Evolutionary conservation across 2,113 vertebrate species (phyloP).

Genomic region (Diadophis punctatus): DNA sequence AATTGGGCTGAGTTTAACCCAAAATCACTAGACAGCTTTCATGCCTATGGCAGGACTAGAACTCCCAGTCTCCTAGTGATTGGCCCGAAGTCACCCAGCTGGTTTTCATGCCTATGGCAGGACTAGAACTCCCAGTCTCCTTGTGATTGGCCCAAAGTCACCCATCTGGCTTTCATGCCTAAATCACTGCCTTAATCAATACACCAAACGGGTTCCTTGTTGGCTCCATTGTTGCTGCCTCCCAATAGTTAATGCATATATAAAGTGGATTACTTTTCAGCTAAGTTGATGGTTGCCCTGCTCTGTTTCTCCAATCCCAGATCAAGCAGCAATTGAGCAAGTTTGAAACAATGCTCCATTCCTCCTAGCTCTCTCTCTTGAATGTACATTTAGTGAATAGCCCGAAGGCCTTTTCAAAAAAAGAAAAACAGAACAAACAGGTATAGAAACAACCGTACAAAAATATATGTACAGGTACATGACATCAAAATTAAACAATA

Average conservation of each 20-base stretch:
- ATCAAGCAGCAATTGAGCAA: background rate
- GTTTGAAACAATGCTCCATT: background rate
- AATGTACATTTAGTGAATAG: too few relatives aligned
- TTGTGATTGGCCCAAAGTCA: too few relatives aligned
- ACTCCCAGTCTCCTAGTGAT: background rate
- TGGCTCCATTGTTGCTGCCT: background rate
- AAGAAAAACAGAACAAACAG: too few relatives aligned
- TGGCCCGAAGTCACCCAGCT: background rate
- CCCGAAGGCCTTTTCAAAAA: too few relatives aligned
- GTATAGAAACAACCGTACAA: too few relatives aligned
- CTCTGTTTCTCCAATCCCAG: background rate
- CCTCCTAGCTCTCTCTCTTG: background rate
- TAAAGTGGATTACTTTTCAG: background rate
- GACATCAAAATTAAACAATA: too few relatives aligned
- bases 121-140: too few relatives aligned
- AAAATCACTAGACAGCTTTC: background rate
- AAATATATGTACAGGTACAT: too few relatives aligned
- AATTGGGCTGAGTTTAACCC: too few relatives aligned
- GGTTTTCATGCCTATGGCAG: background rate
- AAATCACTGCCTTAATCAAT: background rate
- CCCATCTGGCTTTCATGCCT: background rate
- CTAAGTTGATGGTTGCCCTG: background rate
- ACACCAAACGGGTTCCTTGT: background rate
- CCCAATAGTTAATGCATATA: background rate
- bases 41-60: background rate